These are phyloP conservation scores for Cryptops parisi DNA, from an alignment of 2,888 invertebrate genomes.

Conservation along the genomic window DNA sequence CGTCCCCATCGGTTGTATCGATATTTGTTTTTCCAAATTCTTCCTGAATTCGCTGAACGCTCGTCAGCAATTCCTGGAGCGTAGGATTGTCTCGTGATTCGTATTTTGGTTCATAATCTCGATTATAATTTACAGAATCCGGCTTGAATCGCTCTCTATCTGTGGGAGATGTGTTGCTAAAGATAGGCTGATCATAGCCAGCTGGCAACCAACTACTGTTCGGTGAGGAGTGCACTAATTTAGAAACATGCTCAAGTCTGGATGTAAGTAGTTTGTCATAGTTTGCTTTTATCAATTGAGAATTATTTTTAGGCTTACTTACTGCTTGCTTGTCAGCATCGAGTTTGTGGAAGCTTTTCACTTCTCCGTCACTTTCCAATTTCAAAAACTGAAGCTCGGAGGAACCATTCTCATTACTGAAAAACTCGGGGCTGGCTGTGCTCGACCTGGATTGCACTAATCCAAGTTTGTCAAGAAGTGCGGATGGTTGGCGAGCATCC, in stretches of 20 bases:
- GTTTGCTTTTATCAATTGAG: background rate
- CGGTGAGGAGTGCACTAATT: conserved; percentile 2
- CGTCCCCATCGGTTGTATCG: background rate
- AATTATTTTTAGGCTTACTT: too few relatives aligned
- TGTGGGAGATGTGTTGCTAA: conserved; percentile 7
- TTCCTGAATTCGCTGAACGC: conserved; percentile 16
- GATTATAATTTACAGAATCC: background rate
- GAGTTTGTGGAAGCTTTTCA: background rate
- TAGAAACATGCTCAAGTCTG: background rate
- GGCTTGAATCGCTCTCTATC: conserved; percentile 6
- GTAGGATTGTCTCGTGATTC: conserved; percentile 1
- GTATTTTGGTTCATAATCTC: background rate
- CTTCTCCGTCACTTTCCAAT: background rate
- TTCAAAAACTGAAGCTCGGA: background rate
- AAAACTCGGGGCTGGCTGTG: conserved; percentile 5
- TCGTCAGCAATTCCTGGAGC: conserved; percentile 10
- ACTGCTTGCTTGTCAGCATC: background rate
- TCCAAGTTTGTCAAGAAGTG: background rate
- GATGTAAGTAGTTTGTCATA: background rate
- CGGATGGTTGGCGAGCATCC: background rate
- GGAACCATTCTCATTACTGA: background rate
- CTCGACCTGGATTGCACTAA: background rate
- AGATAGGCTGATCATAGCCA: conserved; percentile 3
- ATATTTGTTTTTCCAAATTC: conserved; percentile 16
- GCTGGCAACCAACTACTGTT: background rate